Evolutionary conservation across 2,888 invertebrate genomes (phyloP).

Genomic region (Volucella inanis): DNA sequence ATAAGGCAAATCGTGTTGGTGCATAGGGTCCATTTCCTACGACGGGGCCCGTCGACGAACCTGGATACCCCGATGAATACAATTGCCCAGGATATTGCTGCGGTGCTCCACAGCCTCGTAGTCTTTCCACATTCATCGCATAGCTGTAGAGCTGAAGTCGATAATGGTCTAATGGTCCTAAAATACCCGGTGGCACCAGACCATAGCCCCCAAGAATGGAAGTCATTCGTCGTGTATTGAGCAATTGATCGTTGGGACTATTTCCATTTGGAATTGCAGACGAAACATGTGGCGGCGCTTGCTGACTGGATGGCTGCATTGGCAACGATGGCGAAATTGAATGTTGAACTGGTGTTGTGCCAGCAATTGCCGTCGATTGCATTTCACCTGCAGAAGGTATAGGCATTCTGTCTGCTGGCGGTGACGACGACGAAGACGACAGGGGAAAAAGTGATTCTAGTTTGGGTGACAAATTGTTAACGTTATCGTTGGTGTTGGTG

Average conservation of each 20-base stretch:
- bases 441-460: conserved; percentile 42
- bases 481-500: neutral
- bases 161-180: conserved; percentile 87
- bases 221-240: conserved; percentile 58
- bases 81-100: conserved; percentile 79
- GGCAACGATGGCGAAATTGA: conserved; percentile 64
- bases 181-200: conserved; percentile 55
- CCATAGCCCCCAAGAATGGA: conserved; percentile 66
- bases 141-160: conserved; percentile 93
- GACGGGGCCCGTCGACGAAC: conserved; percentile 85
- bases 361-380: conserved; percentile 51
- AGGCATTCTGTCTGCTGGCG: conserved; percentile 61
- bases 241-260: conserved; percentile 35
- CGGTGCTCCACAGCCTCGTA: conserved; percentile 85
- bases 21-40: conserved; percentile 63
- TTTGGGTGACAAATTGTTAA: conserved; percentile 55
- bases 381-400: conserved; percentile 50
- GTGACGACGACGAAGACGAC: conserved; percentile 20
- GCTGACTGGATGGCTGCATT: neutral
- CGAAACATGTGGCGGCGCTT: neutral
- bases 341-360: conserved; percentile 59
- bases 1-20: conserved; percentile 85
- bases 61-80: conserved; percentile 82
- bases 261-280: conserved; percentile 28
- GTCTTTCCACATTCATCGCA: conserved; percentile 90